phyloP scores from a whole-genome alignment of 2,888 invertebrate species.

The Rugalucina vietnamica region DNA sequence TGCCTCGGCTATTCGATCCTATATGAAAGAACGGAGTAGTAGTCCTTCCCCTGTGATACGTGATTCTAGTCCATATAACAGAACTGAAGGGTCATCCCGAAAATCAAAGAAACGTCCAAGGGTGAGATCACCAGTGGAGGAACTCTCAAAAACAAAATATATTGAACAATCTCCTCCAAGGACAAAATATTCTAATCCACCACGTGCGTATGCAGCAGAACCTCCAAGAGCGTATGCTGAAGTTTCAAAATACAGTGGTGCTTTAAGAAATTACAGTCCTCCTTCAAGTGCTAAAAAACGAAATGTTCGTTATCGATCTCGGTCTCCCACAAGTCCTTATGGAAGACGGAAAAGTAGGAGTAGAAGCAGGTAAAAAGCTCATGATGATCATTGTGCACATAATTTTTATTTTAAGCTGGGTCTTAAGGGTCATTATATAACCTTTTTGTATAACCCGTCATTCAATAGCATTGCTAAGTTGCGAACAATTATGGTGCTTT shows the following conservation, averaged over 20 bases:
- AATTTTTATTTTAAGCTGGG: too few relatives aligned
- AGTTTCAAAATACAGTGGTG: slow-evolving; percentile 30
- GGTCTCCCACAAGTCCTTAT: slow-evolving; percentile 69
- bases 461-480: too few relatives aligned
- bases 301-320: slow-evolving; percentile 72
- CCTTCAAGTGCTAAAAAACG: slow-evolving; percentile 71
- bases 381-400: too few relatives aligned
- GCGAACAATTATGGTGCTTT: too few relatives aligned
- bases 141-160: slow-evolving; percentile 30
- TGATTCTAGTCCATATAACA: slow-evolving; percentile 66
- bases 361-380: slow-evolving; percentile 58
- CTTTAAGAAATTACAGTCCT: slow-evolving; percentile 65
- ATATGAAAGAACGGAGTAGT: slow-evolving; percentile 71
- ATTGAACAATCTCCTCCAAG: slow-evolving; percentile 35
- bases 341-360: slow-evolving; percentile 56
- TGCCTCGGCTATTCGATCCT: slow-evolving; percentile 67
- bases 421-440: too few relatives aligned
- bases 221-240: slow-evolving; percentile 67
- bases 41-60: slow-evolving; percentile 74
- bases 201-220: slow-evolving; percentile 74
- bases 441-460: too few relatives aligned
- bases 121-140: slow-evolving; percentile 48
- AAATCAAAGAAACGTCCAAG: slow-evolving; percentile 70
- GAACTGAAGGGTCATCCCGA: slow-evolving; percentile 60
- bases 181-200: slow-evolving; percentile 73